Conservation (phyloP, 2,113 vertebrate genomes). For the Emydocephalus ijimae region DNA sequence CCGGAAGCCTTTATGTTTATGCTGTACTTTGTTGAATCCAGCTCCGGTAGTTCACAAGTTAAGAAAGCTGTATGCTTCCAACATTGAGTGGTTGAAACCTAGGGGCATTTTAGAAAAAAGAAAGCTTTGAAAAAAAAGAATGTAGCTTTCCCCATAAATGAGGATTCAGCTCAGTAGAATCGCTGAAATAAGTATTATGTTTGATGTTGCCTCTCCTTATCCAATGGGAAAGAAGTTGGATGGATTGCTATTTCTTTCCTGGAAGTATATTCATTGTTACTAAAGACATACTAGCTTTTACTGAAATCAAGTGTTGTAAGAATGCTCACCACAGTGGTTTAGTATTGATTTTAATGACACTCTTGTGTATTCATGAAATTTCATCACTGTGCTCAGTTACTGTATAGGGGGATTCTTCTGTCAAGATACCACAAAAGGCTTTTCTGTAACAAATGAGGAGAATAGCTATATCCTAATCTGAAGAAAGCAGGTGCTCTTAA, state of each 20-base stretch:
- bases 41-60: slow-evolving; percentile 29
- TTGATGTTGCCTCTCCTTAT: background rate
- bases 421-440: background rate
- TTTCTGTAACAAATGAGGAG: background rate
- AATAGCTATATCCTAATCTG: background rate
- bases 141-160: background rate
- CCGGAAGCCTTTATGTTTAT: slow-evolving; percentile 32
- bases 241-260: slow-evolving; percentile 12
- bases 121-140: background rate
- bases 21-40: slow-evolving; percentile 40
- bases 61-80: slow-evolving; percentile 35
- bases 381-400: background rate
- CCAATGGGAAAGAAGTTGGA: background rate
- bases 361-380: background rate
- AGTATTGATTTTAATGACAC: background rate
- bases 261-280: background rate
- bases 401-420: background rate
- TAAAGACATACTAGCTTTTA: background rate
- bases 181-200: background rate
- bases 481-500: background rate
- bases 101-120: slow-evolving; percentile 26
- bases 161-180: slow-evolving; percentile 16
- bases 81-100: slow-evolving; percentile 26
- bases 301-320: background rate
- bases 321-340: background rate